These are phyloP conservation scores for Passer montanus DNA, from an alignment of 2,113 vertebrate species.

Conservation along the genomic window DNA sequence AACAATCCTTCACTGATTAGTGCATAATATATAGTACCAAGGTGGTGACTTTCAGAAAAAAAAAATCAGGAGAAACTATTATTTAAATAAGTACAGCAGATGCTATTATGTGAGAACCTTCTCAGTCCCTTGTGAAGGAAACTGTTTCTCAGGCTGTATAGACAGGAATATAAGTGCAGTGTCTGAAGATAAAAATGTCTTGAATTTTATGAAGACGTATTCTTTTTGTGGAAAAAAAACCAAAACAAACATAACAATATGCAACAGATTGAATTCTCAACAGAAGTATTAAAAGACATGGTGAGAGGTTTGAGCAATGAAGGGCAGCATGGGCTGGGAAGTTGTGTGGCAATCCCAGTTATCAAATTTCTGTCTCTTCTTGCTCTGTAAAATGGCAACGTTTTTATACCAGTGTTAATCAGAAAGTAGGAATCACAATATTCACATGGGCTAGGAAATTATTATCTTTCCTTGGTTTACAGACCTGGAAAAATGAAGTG, in stretches of 20 bases:
- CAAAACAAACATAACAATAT: neutral
- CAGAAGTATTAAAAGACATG: neutral
- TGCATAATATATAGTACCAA: neutral
- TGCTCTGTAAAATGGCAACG: neutral
- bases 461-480: neutral
- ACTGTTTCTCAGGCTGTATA: neutral
- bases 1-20: neutral
- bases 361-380: neutral
- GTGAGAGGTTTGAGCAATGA: neutral
- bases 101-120: neutral
- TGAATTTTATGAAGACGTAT: neutral
- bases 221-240: neutral
- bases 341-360: neutral
- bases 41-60: neutral
- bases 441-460: neutral
- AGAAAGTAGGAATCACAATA: slow-evolving; percentile 4
- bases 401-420: neutral
- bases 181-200: neutral
- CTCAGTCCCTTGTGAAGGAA: neutral
- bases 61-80: neutral
- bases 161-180: neutral
- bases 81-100: neutral
- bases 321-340: neutral
- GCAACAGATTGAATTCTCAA: neutral
- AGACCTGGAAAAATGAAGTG: slow-evolving; percentile 7